Evolutionary conservation across 2,888 invertebrate genomes (phyloP), one percentile per base, ranked within the genome.

Genomic region (Cryptus armator): DNA sequence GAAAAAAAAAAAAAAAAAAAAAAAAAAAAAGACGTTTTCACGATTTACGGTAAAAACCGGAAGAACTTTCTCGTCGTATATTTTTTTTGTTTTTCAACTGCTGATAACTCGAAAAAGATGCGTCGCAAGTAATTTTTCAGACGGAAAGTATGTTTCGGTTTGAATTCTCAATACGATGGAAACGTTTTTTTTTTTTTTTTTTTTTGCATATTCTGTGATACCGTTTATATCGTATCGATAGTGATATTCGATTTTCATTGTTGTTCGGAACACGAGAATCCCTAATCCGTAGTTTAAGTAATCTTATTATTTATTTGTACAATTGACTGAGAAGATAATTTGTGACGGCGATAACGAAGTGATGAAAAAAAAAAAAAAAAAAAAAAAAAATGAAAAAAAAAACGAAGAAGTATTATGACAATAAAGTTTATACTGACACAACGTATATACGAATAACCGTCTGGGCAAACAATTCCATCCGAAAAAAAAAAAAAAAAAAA

Each of bases 261-360:
- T 62, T 32, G 24, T 62, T 32, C 32, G 62, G 12, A 62, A 62
- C 14, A n/a, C 32, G 32, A 32, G 62, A 14, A 32, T 62, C n/a
- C 37, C 44, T 44, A 32, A 68, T 74, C 46, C 56, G 56, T 80
- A 80, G 72, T 29, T 53, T 53, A 62, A 37, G 48, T 77, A 67
- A 68, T 84, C 53, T 72, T 76, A 72, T 70, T 85, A 85, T 85
- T 83, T 85, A 83, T 85, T 83, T 53, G 44, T 76, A 72, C 74
- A 71, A 81, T 77, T 80, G 85, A 72, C 71, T 77, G 44, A 76
- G 37, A 77, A 46, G 62, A 74, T 72, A 43, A 70, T 70, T 62
- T 72, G 46, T 71, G 76, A 79, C 74, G 32, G 46, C 24, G 67
- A 79, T 75, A n/a, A 70, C 48, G 56, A 56, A 77, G 44, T 43